Conservation (phyloP, 2,113 vertebrate genomes). For the Cyrtonyx montezumae region DNA sequence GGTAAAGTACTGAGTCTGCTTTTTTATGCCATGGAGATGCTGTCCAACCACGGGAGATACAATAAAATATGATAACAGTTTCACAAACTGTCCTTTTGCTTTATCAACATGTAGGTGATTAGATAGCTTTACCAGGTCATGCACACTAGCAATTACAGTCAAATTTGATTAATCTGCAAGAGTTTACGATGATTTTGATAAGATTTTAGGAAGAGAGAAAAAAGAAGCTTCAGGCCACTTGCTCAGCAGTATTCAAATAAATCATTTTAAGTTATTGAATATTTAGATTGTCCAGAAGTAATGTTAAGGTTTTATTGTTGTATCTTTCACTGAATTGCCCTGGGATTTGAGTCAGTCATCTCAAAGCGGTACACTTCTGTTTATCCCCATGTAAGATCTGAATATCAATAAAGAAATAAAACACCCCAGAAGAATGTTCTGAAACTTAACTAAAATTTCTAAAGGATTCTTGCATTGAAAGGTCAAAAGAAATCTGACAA, state of each 20-base stretch:
- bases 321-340: neutral
- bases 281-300: neutral
- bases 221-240: neutral
- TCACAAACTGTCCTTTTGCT: neutral
- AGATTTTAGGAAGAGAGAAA: neutral
- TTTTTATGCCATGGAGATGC: slow-evolving; percentile 16
- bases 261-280: neutral
- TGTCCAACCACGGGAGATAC: slow-evolving; percentile 3
- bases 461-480: neutral
- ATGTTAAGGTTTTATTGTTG: neutral
- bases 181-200: slow-evolving; percentile 6
- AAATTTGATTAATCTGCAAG: slow-evolving; percentile 1
- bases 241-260: neutral
- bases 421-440: neutral
- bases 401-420: neutral
- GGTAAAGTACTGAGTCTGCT: slow-evolving; percentile 27
- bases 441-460: neutral
- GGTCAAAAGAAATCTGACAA: neutral
- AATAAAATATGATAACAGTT: slow-evolving; percentile 36
- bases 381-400: neutral
- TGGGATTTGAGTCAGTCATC: neutral
- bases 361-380: neutral
- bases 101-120: neutral
- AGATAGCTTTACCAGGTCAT: neutral
- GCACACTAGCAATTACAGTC: neutral